Evolutionary conservation across 2,888 invertebrate genomes (phyloP).

Genomic region (Hoplodrina ambigua): DNA sequence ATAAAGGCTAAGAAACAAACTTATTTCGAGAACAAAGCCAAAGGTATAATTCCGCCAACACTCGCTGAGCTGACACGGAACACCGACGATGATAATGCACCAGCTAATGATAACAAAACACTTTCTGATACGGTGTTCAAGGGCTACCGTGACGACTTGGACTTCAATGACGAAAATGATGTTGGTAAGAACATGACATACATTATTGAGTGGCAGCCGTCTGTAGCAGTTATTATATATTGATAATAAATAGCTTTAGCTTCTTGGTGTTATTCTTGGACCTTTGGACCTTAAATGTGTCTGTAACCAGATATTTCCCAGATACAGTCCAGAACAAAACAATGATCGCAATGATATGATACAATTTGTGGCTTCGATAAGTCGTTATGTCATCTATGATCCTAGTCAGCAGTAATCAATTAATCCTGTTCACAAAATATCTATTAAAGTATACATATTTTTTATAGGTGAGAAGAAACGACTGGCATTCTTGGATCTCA

Average conservation of each 20-base stretch:
- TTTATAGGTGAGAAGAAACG: slow-evolving; percentile 93
- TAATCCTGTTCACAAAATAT: too few relatives aligned
- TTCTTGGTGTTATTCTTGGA: too few relatives aligned
- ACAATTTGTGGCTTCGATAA: too few relatives aligned
- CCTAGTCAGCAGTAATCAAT: too few relatives aligned
- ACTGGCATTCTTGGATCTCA: slow-evolving; percentile 96
- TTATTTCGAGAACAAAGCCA: slow-evolving; percentile 87
- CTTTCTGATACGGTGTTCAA: slow-evolving; percentile 89
- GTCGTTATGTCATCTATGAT: too few relatives aligned
- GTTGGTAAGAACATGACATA: slow-evolving; percentile 88
- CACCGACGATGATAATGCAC: slow-evolving; percentile 77
- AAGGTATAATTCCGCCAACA: slow-evolving; percentile 83
- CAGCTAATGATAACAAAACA: slow-evolving; percentile 75
- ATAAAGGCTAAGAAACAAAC: slow-evolving; percentile 91
- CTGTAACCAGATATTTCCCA: too few relatives aligned
- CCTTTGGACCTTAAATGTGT: too few relatives aligned
- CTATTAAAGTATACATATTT: too few relatives aligned
- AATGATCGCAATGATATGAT: too few relatives aligned
- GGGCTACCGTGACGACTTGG: slow-evolving; percentile 94
- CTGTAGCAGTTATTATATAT: too few relatives aligned
- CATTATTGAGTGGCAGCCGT: neutral
- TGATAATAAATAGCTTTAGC: too few relatives aligned
- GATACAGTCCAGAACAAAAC: too few relatives aligned
- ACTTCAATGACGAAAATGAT: slow-evolving; percentile 95
- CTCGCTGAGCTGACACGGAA: slow-evolving; percentile 78